phyloP scores from a whole-genome alignment of 2,888 invertebrate genomes.

The Lasioglossum pauxillum region DNA sequence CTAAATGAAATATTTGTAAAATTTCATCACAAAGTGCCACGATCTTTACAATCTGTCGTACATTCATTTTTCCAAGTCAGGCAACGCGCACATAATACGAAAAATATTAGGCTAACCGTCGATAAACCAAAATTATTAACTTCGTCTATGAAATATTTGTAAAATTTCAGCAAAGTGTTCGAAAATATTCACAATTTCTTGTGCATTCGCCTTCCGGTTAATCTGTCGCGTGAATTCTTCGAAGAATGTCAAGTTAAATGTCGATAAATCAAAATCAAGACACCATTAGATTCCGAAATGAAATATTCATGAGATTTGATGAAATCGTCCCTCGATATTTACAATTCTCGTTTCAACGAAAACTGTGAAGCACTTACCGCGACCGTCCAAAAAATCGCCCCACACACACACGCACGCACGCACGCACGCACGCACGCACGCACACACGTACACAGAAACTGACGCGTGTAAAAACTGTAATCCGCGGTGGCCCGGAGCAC shows the following conservation, averaged over 20 bases:
- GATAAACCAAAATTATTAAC: neutral
- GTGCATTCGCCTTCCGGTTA: no score
- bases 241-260: neutral
- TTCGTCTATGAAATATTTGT: neutral
- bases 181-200: no score
- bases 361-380: neutral
- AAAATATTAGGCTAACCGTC: neutral
- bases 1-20: neutral
- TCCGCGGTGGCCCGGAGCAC: slow-evolving; percentile 1
- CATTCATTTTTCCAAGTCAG: no score
- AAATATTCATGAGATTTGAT: neutral
- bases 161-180: neutral
- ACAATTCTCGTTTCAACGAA: neutral
- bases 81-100: neutral
- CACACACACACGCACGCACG: neutral
- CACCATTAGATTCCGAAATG: neutral
- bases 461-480: neutral
- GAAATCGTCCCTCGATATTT: neutral
- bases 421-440: rapidly evolving
- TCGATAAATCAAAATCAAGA: neutral
- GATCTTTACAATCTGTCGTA: no score
- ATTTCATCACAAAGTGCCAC: neutral
- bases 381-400: neutral
- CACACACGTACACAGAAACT: neutral
- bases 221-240: no score